Conservation (phyloP, 2,113 vertebrate genomes). For the Garra rufa region DNA sequence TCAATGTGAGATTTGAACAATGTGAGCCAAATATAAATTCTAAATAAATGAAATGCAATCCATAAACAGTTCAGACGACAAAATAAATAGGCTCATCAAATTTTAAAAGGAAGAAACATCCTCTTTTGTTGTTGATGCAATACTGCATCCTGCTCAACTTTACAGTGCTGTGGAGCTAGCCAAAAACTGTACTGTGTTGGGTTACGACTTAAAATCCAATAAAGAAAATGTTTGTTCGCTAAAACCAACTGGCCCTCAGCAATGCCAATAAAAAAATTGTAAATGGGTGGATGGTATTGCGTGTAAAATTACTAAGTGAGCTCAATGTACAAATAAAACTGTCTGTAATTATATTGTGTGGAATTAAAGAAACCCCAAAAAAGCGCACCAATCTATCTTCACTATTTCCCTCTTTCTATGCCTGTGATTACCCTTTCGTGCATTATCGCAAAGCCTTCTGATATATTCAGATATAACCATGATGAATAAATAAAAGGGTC, state of each 20-base stretch:
- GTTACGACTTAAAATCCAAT: background rate
- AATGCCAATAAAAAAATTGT: background rate
- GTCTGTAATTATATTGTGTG: constrained; percentile 13
- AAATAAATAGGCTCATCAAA: background rate
- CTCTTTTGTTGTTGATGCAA: background rate
- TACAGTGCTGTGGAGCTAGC: background rate
- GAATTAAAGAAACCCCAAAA: constrained; percentile 59
- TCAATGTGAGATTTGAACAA: background rate
- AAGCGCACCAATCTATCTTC: constrained; percentile 44
- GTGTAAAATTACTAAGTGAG: constrained; percentile 50
- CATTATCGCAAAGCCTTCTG: constrained; percentile 84
- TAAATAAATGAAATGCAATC: background rate
- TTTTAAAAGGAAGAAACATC: background rate
- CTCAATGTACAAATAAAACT: constrained; percentile 12
- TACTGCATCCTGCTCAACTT: background rate
- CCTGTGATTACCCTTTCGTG: constrained; percentile 69
- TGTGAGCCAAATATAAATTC: background rate
- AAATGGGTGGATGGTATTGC: background rate
- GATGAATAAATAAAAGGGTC: constrained; percentile 92
- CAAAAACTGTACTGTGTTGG: background rate
- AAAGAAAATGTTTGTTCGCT: background rate
- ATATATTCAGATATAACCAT: constrained; percentile 83
- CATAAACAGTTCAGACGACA: background rate
- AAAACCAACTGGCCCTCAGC: background rate
- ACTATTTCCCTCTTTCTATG: constrained; percentile 65